Percentiles rank a stretch among this genome's conserved stretches.
Conservation (phyloP, 2,797 vertebrate genomes). For the Xiphophorus birchmanni region DNA sequence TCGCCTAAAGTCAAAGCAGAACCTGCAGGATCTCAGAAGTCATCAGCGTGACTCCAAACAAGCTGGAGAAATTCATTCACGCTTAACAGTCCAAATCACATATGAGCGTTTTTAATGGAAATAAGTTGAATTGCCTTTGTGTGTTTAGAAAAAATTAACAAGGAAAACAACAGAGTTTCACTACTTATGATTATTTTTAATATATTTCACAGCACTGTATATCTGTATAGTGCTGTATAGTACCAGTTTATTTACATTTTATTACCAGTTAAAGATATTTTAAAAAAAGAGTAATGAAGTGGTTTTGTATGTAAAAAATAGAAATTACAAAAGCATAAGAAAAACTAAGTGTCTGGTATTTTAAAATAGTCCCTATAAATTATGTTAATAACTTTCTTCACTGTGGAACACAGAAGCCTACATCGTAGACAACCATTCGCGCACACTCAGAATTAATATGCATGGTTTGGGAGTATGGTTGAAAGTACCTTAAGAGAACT, state of each 20-base stretch:
- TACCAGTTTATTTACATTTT: neutral
- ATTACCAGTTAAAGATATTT: neutral
- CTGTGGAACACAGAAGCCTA: neutral
- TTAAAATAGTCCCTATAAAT: neutral
- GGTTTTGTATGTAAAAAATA: neutral
- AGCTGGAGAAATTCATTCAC: neutral
- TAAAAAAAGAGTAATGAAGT: neutral
- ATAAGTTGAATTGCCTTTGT: neutral
- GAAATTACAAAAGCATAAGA: neutral
- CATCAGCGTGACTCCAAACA: neutral
- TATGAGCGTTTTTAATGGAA: neutral
- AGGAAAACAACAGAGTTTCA: neutral
- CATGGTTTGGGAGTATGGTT: neutral
- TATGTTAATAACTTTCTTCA: neutral
- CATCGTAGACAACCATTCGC: neutral
- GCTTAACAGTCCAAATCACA: neutral
- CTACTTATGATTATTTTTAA: neutral
- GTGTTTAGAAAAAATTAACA: neutral
- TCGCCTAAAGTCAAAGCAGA: neutral
- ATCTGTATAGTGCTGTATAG: neutral
- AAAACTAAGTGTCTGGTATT: neutral
- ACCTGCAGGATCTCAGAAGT: neutral
- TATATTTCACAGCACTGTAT: neutral
- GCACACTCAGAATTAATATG: neutral
- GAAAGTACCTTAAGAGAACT: neutral